Conservation (phyloP, 2,888 invertebrate genomes). For the Eustalomyia histrio region DNA sequence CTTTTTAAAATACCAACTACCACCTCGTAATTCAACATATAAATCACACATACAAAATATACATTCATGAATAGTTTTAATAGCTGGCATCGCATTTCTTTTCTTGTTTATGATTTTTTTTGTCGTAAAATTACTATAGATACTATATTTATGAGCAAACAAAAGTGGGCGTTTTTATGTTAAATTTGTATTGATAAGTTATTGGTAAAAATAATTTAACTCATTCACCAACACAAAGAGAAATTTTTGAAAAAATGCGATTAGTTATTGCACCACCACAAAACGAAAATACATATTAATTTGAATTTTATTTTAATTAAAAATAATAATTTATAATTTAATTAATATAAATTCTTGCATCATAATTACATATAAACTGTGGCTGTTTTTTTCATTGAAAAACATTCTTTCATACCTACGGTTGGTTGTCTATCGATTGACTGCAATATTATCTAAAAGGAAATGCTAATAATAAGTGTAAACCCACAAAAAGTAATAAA, state of each 20-base stretch:
- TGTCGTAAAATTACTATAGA: background rate
- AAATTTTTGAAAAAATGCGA: constrained; percentile 17
- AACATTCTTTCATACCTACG: background rate
- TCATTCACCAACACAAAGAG: constrained; percentile 24
- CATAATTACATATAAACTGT: background rate
- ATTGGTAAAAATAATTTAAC: constrained; percentile 31
- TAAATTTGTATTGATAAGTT: constrained; percentile 50
- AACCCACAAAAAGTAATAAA: background rate
- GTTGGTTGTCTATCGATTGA: background rate
- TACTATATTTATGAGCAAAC: constrained; percentile 27
- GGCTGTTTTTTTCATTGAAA: background rate
- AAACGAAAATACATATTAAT: background rate
- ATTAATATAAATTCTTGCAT: background rate
- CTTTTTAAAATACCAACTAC: constrained; percentile 4
- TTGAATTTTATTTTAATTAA: background rate
- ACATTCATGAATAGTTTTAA: background rate
- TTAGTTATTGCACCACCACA: background rate
- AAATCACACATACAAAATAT: constrained; percentile 28
- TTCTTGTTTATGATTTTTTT: no score
- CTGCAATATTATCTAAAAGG: background rate
- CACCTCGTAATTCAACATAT: constrained; percentile 9
- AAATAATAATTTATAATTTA: background rate
- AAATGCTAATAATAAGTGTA: background rate
- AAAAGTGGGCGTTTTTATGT: constrained; percentile 54
- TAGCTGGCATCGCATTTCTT: background rate